These are phyloP conservation scores for Sclerodermus sp. DNA, from an alignment of 2,888 invertebrate genomes.

Conservation along the genomic window DNA sequence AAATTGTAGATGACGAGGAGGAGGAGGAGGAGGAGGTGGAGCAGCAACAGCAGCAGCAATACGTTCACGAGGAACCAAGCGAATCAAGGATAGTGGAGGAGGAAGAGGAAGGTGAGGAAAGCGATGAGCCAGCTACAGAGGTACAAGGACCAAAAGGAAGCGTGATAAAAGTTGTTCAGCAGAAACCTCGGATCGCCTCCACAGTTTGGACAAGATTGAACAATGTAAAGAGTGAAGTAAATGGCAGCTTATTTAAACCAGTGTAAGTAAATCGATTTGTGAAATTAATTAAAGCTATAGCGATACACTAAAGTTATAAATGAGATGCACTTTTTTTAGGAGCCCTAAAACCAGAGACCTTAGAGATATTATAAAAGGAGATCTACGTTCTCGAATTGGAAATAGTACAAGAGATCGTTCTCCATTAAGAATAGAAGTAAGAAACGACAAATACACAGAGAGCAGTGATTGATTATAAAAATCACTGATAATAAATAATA, in stretches of 20 bases:
- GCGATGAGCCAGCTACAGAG: constrained; percentile 60
- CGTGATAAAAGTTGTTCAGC: constrained; percentile 62
- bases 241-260: constrained; percentile 26
- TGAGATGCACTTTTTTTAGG: background rate
- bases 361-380: constrained; percentile 37
- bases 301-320: background rate
- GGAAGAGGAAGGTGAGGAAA: constrained; percentile 36
- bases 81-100: constrained; percentile 30
- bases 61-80: constrained; percentile 27
- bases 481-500: too few relatives aligned
- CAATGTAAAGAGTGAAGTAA: constrained; percentile 32
- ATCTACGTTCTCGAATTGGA: constrained; percentile 47
- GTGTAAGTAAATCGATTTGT: too few relatives aligned
- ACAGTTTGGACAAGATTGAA: constrained; percentile 66
- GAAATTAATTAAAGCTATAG: too few relatives aligned
- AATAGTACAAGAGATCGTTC: constrained; percentile 48
- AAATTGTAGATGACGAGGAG: constrained; percentile 11
- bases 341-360: constrained; percentile 28
- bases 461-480: background rate
- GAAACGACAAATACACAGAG: constrained; percentile 49
- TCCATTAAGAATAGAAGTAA: constrained; percentile 54
- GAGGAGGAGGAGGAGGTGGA: constrained; percentile 27
- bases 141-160: constrained; percentile 58
- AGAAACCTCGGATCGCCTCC: constrained; percentile 53
- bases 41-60: constrained; percentile 27